Conservation (phyloP, 2,797 vertebrate genomes). For the Bradypus variegatus region DNA sequence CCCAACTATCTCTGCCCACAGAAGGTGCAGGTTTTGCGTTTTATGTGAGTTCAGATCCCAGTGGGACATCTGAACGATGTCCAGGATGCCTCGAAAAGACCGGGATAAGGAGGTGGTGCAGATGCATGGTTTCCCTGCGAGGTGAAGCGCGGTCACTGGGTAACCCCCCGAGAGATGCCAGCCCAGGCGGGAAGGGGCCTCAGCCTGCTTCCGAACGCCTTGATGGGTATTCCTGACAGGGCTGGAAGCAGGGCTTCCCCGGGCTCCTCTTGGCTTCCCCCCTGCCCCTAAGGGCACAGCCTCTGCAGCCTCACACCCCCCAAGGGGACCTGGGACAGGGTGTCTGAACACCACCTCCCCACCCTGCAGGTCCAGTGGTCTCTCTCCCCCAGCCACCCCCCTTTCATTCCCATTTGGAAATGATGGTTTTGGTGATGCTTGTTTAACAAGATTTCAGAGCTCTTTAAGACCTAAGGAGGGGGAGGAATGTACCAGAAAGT, state of each 20-base stretch:
- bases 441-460: neutral
- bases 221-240: neutral
- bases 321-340: neutral
- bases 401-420: neutral
- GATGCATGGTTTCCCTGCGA: neutral
- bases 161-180: neutral
- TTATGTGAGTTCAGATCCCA: neutral
- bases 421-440: neutral
- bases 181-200: neutral
- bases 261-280: fast-evolving
- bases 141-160: neutral
- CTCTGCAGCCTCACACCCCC: neutral
- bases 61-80: neutral
- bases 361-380: neutral
- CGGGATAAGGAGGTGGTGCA: neutral
- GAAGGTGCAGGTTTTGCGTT: neutral
- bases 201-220: neutral
- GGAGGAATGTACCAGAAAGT: neutral
- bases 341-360: neutral
- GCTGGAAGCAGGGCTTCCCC: neutral
- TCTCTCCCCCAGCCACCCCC: fast-evolving
- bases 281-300: neutral
- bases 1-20: neutral
- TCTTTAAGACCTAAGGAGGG: too few species aligned
- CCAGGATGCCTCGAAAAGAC: neutral